Evolutionary conservation across 2,113 vertebrate species (phyloP).

Genomic region (Corythoichthys haematopterus): DNA sequence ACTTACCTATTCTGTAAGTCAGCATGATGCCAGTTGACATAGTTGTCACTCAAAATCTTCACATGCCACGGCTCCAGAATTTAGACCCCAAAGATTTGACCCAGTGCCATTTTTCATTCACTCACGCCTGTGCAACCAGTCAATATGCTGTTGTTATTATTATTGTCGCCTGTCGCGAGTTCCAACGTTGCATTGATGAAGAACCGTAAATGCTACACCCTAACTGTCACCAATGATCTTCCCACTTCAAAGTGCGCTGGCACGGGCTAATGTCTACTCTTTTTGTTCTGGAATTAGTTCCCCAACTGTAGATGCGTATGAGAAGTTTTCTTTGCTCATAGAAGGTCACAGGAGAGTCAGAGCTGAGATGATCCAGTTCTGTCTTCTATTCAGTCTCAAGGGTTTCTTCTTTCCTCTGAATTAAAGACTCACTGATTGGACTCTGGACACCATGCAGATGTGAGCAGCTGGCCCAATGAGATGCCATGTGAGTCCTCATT

Average conservation of each 20-base stretch:
- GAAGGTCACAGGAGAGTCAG: constrained; percentile 50
- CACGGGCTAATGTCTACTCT: constrained; percentile 48
- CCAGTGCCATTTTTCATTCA: no score
- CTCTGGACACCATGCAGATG: constrained; percentile 60
- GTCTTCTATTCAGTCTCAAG: constrained; percentile 55
- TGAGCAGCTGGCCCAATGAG: constrained; percentile 41
- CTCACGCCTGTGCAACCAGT: no score
- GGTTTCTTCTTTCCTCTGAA: constrained; percentile 47
- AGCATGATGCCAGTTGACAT: not conserved
- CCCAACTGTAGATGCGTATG: constrained; percentile 24
- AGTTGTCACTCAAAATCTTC: not conserved
- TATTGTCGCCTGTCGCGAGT: not conserved
- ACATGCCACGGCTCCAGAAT: no score
- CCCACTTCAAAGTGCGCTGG: not conserved
- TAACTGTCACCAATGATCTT: not conserved
- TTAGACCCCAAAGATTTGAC: no score
- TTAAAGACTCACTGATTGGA: constrained; percentile 65
- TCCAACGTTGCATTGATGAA: not conserved
- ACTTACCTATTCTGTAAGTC: no score
- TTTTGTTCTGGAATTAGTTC: constrained; percentile 58
- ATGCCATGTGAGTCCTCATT: constrained; percentile 21
- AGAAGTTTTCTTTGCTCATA: constrained; percentile 40
- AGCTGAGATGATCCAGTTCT: constrained; percentile 63
- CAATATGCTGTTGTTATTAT: no score
- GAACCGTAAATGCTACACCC: not conserved